phyloP scores from a whole-genome alignment of 92 coral and sea anemone species.

The Porites divaricata region DNA sequence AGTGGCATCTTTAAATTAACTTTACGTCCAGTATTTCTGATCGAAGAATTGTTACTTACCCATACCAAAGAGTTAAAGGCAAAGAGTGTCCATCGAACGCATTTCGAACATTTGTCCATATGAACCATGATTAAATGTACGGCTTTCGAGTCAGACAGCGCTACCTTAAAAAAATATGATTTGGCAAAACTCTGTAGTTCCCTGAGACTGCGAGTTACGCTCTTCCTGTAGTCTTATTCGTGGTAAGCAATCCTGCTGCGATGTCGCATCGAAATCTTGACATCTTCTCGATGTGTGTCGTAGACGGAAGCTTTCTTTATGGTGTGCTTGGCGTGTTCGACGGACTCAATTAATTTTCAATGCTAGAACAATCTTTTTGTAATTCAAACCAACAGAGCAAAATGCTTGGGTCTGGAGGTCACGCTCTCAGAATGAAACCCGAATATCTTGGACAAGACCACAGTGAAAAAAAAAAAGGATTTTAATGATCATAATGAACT shows the following conservation, averaged over 20 bases:
- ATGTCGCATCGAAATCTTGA: conserved; percentile 11
- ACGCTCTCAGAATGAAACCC: background rate
- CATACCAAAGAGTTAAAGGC: conserved; percentile 48
- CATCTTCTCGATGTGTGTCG: background rate
- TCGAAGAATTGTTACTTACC: conserved; percentile 35
- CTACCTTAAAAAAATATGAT: background rate
- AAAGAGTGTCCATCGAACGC: conserved; percentile 68
- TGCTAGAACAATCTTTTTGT: conserved; percentile 23
- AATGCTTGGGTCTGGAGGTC: background rate
- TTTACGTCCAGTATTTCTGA: background rate
- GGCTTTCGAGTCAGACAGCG: background rate
- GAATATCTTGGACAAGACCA: background rate
- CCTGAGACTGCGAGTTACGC: background rate
- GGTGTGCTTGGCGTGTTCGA: background rate
- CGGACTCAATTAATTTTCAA: background rate
- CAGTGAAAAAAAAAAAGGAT: background rate
- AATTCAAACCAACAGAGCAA: conserved; percentile 1
- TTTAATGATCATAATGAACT: background rate
- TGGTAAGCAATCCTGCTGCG: background rate
- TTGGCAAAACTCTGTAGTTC: background rate
- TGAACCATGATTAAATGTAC: conserved; percentile 44
- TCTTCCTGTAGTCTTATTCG: background rate
- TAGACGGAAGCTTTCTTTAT: background rate
- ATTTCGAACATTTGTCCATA: conserved; percentile 53
- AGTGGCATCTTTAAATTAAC: background rate